phyloP scores from a whole-genome alignment of 2,113 vertebrate genomes.

The Oophaga pumilio region DNA sequence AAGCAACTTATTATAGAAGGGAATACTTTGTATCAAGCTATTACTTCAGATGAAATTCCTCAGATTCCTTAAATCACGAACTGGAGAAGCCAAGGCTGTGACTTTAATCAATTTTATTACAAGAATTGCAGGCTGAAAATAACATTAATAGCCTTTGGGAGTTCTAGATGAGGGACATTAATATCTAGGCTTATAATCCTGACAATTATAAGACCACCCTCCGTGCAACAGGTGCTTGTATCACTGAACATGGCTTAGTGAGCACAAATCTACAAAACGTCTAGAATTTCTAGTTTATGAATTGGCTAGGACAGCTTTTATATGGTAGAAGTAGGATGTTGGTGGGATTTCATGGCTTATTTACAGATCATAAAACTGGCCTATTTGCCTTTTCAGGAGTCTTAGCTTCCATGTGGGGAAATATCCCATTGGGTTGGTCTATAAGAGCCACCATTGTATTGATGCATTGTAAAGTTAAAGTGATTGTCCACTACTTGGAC shows the following conservation, averaged over 20 bases:
- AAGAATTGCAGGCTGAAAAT: constrained; percentile 5
- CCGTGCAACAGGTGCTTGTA: constrained; percentile 9
- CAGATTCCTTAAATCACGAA: constrained; percentile 41
- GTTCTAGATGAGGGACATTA: constrained; percentile 60
- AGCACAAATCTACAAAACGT: neutral
- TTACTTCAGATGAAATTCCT: constrained; percentile 47
- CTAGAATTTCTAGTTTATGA: neutral
- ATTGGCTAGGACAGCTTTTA: neutral
- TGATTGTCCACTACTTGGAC: no score
- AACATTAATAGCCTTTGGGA: constrained; percentile 22
- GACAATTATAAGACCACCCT: constrained; percentile 25
- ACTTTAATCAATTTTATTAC: constrained; percentile 19
- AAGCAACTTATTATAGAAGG: constrained; percentile 48
- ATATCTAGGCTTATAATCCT: constrained; percentile 64
- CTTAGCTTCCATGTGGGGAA: neutral
- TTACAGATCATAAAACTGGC: neutral
- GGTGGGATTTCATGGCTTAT: neutral
- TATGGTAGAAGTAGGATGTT: neutral
- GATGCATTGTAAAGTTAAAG: neutral
- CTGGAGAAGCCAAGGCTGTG: constrained; percentile 58
- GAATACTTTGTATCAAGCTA: constrained; percentile 54
- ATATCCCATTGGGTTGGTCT: neutral
- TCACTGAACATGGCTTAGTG: neutral
- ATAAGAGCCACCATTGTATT: neutral
- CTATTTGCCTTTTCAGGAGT: neutral